Conservation (phyloP, 2,113 vertebrate species). For the Pituophis catenifer region DNA sequence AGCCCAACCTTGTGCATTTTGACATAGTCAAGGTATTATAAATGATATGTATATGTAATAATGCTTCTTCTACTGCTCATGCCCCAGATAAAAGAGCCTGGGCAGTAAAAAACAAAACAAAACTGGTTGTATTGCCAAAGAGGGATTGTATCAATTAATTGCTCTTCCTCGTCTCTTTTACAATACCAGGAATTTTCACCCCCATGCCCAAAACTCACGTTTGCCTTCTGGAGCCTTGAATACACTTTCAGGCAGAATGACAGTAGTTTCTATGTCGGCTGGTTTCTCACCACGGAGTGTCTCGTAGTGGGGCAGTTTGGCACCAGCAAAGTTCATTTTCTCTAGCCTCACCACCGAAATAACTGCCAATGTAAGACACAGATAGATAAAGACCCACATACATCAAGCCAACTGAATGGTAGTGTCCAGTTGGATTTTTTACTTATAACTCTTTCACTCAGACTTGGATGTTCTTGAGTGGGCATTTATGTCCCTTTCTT, state of each 20-base stretch:
- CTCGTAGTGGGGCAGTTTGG: slow-evolving; percentile 85
- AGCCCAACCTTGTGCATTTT: not conserved
- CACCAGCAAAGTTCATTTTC: slow-evolving; percentile 82
- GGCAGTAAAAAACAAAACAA: not conserved
- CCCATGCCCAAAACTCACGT: slow-evolving; percentile 35
- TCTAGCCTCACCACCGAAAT: slow-evolving; percentile 90
- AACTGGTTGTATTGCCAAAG: not conserved
- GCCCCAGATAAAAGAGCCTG: not conserved
- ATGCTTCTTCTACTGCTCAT: not conserved
- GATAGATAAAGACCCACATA: not conserved
- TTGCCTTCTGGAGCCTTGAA: slow-evolving; percentile 71
- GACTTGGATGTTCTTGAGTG: not conserved
- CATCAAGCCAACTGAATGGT: not conserved
- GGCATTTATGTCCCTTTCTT: not conserved
- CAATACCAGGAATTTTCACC: not conserved
- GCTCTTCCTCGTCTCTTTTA: not conserved
- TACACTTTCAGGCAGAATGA: slow-evolving; percentile 85
- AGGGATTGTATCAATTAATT: not conserved
- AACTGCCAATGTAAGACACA: slow-evolving; percentile 60
- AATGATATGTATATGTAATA: not conserved
- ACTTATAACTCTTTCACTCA: not conserved
- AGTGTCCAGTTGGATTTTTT: not conserved
- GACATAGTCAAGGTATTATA: not conserved
- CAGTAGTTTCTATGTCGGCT: slow-evolving; percentile 80
- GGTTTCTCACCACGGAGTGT: slow-evolving; percentile 81